Percentiles rank a stretch among this genome's conserved stretches.
Evolutionary conservation across 1,140 invertebrate species (phyloP).

Genomic region (Spodoptera litura): DNA sequence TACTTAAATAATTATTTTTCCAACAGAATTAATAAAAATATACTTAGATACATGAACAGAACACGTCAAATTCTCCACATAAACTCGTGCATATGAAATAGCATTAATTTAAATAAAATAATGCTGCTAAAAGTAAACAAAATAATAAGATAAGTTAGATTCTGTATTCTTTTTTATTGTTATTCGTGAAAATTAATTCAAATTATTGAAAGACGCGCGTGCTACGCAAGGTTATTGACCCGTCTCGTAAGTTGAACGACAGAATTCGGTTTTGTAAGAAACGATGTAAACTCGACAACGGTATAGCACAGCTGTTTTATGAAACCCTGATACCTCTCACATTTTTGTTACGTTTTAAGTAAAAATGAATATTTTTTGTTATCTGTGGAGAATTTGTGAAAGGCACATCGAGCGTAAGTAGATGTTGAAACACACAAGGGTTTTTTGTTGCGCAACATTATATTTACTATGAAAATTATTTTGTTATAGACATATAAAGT

Average conservation of each 20-base stretch:
- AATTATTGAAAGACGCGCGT: slow-evolving; percentile 1
- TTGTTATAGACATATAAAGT: too few species aligned
- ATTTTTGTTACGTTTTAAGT: slow-evolving; percentile 65
- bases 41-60: too few species aligned
- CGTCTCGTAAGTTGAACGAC: slow-evolving; percentile 31
- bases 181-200: background rate
- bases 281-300: slow-evolving; percentile 42
- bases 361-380: slow-evolving; percentile 51
- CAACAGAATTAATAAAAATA: too few species aligned
- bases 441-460: too few species aligned
- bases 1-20: too few species aligned
- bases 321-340: slow-evolving; percentile 58
- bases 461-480: too few species aligned
- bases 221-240: slow-evolving; percentile 11
- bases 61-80: too few species aligned
- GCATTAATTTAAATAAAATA: too few species aligned
- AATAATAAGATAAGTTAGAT: background rate
- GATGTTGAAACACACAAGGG: too few species aligned
- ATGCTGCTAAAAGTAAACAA: too few species aligned
- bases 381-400: slow-evolving; percentile 12
- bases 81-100: too few species aligned
- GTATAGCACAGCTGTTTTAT: slow-evolving; percentile 44
- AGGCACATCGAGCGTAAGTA: background rate
- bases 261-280: slow-evolving; percentile 45
- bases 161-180: background rate